Conservation (phyloP, 1,140 invertebrate genomes). For the Hypsibius dujardini region DNA sequence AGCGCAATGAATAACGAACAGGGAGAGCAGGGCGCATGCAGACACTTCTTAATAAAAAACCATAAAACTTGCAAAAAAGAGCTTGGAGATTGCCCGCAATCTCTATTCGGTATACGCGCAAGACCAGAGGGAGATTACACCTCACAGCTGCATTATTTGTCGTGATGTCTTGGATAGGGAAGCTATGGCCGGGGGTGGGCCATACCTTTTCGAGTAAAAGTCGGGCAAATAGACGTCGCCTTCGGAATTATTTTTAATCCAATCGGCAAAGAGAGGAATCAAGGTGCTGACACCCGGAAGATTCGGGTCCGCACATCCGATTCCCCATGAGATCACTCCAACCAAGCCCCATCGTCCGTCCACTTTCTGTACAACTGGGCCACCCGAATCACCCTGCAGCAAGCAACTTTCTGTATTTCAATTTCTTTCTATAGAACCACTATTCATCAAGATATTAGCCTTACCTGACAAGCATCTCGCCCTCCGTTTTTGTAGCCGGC, state of each 20-base stretch:
- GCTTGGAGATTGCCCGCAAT: too few species aligned
- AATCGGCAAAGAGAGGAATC: not conserved
- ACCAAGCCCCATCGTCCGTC: conserved; percentile 57
- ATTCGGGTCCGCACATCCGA: conserved; percentile 71
- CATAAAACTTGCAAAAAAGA: too few species aligned
- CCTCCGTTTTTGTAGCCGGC: conserved; percentile 76
- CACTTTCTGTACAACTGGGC: conserved; percentile 56
- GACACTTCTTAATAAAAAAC: too few species aligned
- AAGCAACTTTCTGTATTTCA: too few species aligned
- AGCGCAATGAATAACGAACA: too few species aligned
- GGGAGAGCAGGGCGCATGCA: too few species aligned
- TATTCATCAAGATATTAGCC: conserved; percentile 18
- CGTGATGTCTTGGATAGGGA: too few species aligned
- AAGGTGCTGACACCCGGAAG: conserved; percentile 47
- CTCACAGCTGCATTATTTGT: too few species aligned
- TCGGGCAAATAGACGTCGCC: not conserved
- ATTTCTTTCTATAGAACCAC: not conserved
- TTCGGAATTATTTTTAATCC: not conserved
- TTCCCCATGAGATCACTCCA: conserved; percentile 81
- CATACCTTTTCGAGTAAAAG: conserved; percentile 10
- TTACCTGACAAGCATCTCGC: conserved; percentile 73
- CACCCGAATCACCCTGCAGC: conserved; percentile 66
- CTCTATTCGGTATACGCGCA: too few species aligned
- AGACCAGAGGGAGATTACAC: too few species aligned
- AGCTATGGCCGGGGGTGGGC: not conserved